Conservation (phyloP, 2,797 vertebrate genomes). For the Orestias chungarensis region DNA sequence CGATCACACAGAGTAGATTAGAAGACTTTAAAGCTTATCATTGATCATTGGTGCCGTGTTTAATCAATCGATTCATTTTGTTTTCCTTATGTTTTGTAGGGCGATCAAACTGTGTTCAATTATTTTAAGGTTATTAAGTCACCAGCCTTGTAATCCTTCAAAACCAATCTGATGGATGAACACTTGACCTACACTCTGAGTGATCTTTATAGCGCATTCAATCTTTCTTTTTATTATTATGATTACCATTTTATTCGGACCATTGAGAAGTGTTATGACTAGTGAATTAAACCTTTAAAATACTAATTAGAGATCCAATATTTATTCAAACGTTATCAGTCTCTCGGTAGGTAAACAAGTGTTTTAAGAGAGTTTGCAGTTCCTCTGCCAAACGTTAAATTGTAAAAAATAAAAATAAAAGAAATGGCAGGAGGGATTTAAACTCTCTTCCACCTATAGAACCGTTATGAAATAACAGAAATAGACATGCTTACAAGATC, state of each 20-base stretch:
- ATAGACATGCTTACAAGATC: background rate
- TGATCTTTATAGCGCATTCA: background rate
- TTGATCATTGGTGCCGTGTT: conserved; percentile 47
- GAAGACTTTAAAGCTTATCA: conserved; percentile 20
- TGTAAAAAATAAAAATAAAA: background rate
- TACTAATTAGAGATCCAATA: background rate
- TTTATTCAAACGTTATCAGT: background rate
- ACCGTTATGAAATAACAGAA: background rate
- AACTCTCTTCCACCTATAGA: background rate
- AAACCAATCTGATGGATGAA: background rate
- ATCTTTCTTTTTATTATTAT: background rate
- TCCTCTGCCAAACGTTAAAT: background rate
- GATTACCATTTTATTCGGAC: background rate
- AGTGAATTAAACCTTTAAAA: background rate
- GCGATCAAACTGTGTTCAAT: background rate
- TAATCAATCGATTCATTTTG: conserved; percentile 6
- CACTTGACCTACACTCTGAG: background rate
- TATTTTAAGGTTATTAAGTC: background rate
- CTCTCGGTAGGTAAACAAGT: background rate
- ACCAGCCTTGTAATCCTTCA: background rate
- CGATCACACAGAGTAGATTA: conserved; percentile 46
- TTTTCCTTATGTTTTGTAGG: conserved; percentile 1
- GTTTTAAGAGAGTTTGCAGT: background rate
- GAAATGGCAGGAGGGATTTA: background rate
- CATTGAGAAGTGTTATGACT: background rate